Evolutionary conservation across 2,797 vertebrate species (phyloP).

Genomic region (Hephaestus fuliginosus): DNA sequence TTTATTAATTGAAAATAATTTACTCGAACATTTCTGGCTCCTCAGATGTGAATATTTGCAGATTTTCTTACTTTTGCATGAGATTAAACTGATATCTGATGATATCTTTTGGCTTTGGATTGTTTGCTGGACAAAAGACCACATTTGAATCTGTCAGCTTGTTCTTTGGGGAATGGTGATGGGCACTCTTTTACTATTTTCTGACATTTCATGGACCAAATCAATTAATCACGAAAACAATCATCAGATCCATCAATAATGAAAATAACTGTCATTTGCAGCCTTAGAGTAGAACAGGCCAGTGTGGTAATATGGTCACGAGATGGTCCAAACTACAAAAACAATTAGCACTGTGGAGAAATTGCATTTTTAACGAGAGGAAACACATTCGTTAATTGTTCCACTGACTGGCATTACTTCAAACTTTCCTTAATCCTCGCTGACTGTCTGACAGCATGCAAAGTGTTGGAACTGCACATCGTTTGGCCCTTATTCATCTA

Average conservation of each 20-base stretch:
- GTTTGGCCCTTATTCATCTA: constrained; percentile 44
- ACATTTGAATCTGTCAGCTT: background rate
- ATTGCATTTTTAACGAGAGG: background rate
- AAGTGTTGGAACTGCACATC: constrained; percentile 17
- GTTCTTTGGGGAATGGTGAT: background rate
- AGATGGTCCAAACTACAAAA: background rate
- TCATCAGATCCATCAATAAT: background rate
- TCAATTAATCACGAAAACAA: too few relatives aligned
- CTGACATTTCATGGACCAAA: background rate
- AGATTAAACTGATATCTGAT: background rate
- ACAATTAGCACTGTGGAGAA: background rate
- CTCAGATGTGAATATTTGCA: background rate
- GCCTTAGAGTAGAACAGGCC: background rate
- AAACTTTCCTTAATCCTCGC: constrained; percentile 41
- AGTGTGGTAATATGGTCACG: too few relatives aligned
- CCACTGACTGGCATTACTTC: constrained; percentile 17
- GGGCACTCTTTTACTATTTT: background rate
- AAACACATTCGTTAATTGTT: background rate
- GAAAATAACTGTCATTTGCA: background rate
- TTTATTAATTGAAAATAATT: background rate
- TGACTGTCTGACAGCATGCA: constrained; percentile 30
- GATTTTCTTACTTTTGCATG: background rate
- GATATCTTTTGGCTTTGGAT: background rate
- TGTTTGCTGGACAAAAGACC: background rate
- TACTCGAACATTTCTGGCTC: background rate